Conservation (phyloP, 2,113 vertebrate species). For the Pelusios castaneus region DNA sequence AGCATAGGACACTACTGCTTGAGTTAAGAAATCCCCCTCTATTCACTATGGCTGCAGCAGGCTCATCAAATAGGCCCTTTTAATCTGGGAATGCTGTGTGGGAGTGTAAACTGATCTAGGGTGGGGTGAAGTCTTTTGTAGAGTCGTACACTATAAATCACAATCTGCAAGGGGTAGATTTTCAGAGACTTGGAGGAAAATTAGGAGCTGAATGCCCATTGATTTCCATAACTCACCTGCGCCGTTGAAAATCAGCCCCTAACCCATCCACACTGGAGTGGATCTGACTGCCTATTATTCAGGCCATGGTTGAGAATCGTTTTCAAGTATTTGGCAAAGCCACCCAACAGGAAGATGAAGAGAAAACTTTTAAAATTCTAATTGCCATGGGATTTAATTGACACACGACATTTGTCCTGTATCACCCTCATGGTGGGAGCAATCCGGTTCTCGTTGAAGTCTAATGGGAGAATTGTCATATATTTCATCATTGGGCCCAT, state of each 20-base stretch:
- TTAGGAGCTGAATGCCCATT: not conserved
- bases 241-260: slow-evolving; percentile 7
- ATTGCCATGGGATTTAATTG: slow-evolving; percentile 27
- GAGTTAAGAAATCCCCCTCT: not conserved
- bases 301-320: slow-evolving; percentile 20
- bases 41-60: not conserved
- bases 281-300: not conserved
- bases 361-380: slow-evolving; percentile 46
- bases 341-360: slow-evolving; percentile 32
- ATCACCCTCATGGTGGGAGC: slow-evolving; percentile 18
- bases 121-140: too few relatives aligned
- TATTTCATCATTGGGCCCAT: slow-evolving; percentile 10
- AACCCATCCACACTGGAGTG: not conserved
- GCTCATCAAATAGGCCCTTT: too few relatives aligned
- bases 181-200: not conserved
- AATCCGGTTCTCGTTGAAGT: not conserved
- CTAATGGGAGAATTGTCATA: slow-evolving; percentile 10
- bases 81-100: too few relatives aligned
- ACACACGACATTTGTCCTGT: slow-evolving; percentile 50
- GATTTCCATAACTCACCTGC: not conserved
- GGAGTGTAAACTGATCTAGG: not conserved
- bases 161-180: not conserved
- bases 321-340: slow-evolving; percentile 34
- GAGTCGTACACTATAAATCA: not conserved
- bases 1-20: not conserved